Evolutionary conservation across 2,888 invertebrate species (phyloP).

Genomic region (Volucella inanis): DNA sequence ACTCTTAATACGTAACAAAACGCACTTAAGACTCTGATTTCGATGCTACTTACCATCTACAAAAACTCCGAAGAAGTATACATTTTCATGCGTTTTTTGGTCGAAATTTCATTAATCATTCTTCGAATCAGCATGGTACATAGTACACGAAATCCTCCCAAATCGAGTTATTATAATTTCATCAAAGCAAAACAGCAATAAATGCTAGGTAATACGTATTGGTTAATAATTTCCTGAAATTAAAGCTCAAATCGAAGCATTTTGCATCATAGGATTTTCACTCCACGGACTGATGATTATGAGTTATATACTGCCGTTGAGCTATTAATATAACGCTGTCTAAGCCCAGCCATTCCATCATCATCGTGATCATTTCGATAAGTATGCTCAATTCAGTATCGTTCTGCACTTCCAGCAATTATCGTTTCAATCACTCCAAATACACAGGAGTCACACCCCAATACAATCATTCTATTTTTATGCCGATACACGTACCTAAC

Average conservation of each 20-base stretch:
- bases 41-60: no score
- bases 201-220: neutral
- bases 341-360: neutral
- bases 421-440: constrained; percentile 27
- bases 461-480: neutral
- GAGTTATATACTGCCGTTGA: neutral
- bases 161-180: no score
- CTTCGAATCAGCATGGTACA: no score
- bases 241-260: constrained; percentile 26
- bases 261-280: constrained; percentile 21
- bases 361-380: constrained; percentile 45
- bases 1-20: no score
- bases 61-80: no score
- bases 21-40: no score
- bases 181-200: no score
- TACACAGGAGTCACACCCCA: neutral
- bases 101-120: no score
- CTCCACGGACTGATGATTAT: constrained; percentile 23
- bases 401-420: constrained; percentile 2
- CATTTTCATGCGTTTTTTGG: no score
- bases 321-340: neutral
- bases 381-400: constrained; percentile 24
- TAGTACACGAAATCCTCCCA: no score
- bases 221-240: constrained; percentile 24
- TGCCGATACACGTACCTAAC: no score